A percentile compares a stretch with the other conserved stretches of the same genome.
Evolutionary conservation across 2,888 invertebrate species (phyloP).

Genomic region (Drosophila atripex): DNA sequence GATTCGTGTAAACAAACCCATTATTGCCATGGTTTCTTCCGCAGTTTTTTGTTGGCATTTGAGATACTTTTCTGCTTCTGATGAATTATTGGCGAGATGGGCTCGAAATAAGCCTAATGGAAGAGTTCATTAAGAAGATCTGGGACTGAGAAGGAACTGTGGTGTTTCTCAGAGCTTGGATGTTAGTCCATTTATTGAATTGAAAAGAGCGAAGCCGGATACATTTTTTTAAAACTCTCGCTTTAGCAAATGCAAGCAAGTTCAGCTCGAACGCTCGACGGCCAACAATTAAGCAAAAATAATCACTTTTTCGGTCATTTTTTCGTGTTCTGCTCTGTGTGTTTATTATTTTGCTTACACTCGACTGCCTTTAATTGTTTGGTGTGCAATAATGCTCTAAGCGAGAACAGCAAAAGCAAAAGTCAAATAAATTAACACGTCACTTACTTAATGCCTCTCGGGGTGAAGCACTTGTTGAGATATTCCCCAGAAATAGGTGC

Average conservation of each 20-base stretch:
- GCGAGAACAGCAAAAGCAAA: slow-evolving; percentile 46
- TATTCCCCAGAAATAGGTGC: slow-evolving; percentile 2
- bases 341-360: slow-evolving; percentile 54
- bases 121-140: slow-evolving; percentile 53
- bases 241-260: slow-evolving; percentile 21
- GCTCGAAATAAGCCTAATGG: slow-evolving; percentile 58
- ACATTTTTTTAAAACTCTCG: slow-evolving; percentile 13
- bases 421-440: slow-evolving; percentile 71
- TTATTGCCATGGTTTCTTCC: slow-evolving; percentile 45
- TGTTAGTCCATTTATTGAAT: background rate
- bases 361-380: slow-evolving; percentile 69
- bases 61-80: slow-evolving; percentile 30
- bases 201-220: background rate
- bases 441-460: slow-evolving; percentile 52
- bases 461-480: slow-evolving; percentile 39
- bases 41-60: background rate
- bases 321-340: slow-evolving; percentile 24
- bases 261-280: slow-evolving; percentile 40
- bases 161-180: background rate
- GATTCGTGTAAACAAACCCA: slow-evolving; percentile 65
- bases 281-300: slow-evolving; percentile 55
- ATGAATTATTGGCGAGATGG: slow-evolving; percentile 56
- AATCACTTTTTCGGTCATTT: slow-evolving; percentile 52
- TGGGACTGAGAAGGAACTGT: too few relatives aligned
- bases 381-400: slow-evolving; percentile 62